Percentiles rank a stretch among this genome's conserved stretches.
Evolutionary conservation across 2,113 vertebrate species (phyloP).

Genomic region (Sialia sialis): DNA sequence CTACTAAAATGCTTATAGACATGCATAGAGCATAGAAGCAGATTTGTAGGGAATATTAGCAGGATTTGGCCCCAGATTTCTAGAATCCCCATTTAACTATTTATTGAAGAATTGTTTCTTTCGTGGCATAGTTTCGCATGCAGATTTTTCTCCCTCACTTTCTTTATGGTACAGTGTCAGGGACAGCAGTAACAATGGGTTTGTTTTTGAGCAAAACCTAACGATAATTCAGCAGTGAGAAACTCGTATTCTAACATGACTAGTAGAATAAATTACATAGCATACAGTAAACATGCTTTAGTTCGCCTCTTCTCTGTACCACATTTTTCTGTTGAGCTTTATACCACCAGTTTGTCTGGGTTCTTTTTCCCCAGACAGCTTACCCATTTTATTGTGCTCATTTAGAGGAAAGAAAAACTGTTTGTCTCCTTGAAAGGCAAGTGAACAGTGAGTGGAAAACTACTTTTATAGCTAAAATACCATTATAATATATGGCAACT

Average conservation of each 20-base stretch:
- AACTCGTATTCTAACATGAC: slow-evolving; percentile 22
- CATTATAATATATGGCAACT: slow-evolving; percentile 56
- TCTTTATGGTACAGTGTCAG: background rate
- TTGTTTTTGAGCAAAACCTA: slow-evolving; percentile 9
- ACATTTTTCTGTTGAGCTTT: slow-evolving; percentile 63
- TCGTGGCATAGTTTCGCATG: background rate
- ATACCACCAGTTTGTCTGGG: slow-evolving; percentile 28
- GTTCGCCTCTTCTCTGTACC: slow-evolving; percentile 35
- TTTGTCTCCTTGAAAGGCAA: slow-evolving; percentile 63
- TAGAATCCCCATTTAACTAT: background rate
- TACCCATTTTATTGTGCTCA: slow-evolving; percentile 63
- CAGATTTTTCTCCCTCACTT: background rate
- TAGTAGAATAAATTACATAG: slow-evolving; percentile 3
- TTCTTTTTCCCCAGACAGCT: slow-evolving; percentile 29
- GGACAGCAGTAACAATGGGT: background rate
- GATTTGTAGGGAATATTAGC: background rate
- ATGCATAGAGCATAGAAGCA: background rate
- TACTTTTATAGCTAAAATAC: slow-evolving; percentile 60
- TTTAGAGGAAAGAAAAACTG: slow-evolving; percentile 65
- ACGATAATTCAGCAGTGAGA: background rate
- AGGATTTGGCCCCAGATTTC: background rate
- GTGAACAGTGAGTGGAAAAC: slow-evolving; percentile 50
- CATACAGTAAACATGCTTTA: slow-evolving; percentile 33
- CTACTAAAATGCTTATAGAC: background rate
- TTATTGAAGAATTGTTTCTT: background rate